These are phyloP conservation scores for Sciurus carolinensis DNA, from an alignment of 2,797 vertebrate species.

Conservation along the genomic window DNA sequence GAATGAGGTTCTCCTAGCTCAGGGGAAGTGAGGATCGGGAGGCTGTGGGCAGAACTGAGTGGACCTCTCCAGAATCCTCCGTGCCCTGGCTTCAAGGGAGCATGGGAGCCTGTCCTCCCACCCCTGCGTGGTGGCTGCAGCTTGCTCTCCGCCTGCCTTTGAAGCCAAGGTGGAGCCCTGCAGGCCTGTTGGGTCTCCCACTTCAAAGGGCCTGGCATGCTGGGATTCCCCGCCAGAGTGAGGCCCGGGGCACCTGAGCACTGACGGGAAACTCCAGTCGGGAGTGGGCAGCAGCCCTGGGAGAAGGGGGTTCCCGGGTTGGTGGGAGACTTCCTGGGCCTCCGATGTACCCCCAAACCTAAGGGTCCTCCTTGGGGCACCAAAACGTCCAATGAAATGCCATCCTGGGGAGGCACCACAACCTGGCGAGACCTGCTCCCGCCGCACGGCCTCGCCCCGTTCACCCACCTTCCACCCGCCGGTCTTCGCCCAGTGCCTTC, in stretches of 20 bases:
- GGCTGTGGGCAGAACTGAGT: rapidly evolving
- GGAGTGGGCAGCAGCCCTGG: background rate
- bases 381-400: background rate
- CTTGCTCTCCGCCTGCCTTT: constrained; percentile 68
- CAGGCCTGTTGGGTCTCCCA: constrained; percentile 62
- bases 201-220: constrained; percentile 80
- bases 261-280: constrained; percentile 75
- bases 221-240: constrained; percentile 74
- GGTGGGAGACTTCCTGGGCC: background rate
- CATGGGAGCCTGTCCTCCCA: background rate
- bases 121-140: background rate
- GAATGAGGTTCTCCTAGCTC: background rate
- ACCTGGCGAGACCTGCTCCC: background rate
- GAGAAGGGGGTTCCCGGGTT: constrained; percentile 49
- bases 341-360: background rate
- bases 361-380: background rate
- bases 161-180: constrained; percentile 73
- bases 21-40: background rate
- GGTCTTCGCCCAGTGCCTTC: too few relatives aligned
- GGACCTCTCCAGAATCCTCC: background rate
- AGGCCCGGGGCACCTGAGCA: constrained; percentile 50
- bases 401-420: background rate
- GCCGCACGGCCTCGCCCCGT: background rate
- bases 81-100: background rate
- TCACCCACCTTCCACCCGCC: background rate